Percentiles rank a stretch among this genome's conserved stretches.
These are phyloP conservation scores for Leucoraja erinaceus DNA, from an alignment of 2,113 vertebrate species.

Conservation along the genomic window DNA sequence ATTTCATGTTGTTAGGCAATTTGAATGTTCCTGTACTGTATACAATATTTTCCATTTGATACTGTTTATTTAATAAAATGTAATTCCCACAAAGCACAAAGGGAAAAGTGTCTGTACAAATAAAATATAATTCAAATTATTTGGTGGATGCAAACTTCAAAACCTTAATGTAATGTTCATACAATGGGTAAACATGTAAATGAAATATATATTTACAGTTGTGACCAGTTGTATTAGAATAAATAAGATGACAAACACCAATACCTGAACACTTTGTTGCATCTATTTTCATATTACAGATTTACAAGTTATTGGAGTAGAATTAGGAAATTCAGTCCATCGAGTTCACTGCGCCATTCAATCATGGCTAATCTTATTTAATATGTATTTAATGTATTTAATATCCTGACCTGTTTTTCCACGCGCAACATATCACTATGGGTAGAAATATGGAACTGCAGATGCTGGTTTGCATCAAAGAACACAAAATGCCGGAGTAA, in stretches of 20 bases:
- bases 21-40: background rate
- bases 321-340: too few relatives aligned
- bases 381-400: too few relatives aligned
- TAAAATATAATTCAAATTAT: background rate
- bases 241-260: background rate
- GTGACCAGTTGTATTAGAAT: background rate
- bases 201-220: conserved; percentile 7
- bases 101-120: background rate
- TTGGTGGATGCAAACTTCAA: background rate
- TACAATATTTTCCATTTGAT: background rate
- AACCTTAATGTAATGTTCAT: background rate
- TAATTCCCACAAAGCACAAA: background rate
- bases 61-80: background rate
- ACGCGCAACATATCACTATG: background rate
- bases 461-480: too few relatives aligned
- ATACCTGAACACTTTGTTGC: background rate
- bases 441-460: too few relatives aligned
- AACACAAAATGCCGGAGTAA: too few relatives aligned
- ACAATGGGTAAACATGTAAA: background rate
- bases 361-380: too few relatives aligned
- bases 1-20: background rate
- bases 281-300: background rate
- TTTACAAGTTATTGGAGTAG: background rate
- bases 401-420: background rate
- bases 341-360: too few relatives aligned